Conservation (phyloP, 2,797 vertebrate species). For the Gallinago solitaria region DNA sequence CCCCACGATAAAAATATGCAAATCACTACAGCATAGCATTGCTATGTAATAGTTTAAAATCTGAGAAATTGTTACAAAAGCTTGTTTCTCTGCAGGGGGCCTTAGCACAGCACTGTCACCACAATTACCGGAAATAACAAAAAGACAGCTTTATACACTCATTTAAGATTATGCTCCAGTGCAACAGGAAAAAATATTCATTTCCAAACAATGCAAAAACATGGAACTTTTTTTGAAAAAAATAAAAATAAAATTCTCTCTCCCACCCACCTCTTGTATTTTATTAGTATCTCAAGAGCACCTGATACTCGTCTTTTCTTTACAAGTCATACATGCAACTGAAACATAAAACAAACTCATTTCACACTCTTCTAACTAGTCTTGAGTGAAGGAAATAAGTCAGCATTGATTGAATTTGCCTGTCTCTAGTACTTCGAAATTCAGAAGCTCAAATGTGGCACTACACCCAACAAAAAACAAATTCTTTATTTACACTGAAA, state of each 20-base stretch:
- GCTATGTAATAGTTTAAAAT: neutral
- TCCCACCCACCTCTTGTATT: neutral
- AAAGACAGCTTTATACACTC: neutral
- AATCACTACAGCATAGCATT: neutral
- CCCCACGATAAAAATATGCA: neutral
- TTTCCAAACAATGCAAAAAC: neutral
- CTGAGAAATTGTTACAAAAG: neutral
- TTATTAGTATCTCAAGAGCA: neutral
- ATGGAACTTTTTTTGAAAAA: neutral
- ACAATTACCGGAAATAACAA: constrained; percentile 20
- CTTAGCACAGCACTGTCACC: neutral
- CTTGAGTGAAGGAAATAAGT: neutral
- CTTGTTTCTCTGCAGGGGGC: neutral
- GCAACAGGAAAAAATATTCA: neutral
- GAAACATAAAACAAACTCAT: neutral
- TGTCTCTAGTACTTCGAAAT: neutral
- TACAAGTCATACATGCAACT: neutral
- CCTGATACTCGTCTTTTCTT: neutral
- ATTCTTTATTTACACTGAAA: neutral
- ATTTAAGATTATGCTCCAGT: neutral
- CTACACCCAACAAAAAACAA: neutral
- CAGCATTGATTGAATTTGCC: neutral
- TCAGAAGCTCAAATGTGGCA: neutral
- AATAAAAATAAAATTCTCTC: neutral
- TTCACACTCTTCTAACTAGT: neutral